These are phyloP conservation scores for Neostethus bicornis DNA, from an alignment of 2,797 vertebrate genomes.

Conservation along the genomic window DNA sequence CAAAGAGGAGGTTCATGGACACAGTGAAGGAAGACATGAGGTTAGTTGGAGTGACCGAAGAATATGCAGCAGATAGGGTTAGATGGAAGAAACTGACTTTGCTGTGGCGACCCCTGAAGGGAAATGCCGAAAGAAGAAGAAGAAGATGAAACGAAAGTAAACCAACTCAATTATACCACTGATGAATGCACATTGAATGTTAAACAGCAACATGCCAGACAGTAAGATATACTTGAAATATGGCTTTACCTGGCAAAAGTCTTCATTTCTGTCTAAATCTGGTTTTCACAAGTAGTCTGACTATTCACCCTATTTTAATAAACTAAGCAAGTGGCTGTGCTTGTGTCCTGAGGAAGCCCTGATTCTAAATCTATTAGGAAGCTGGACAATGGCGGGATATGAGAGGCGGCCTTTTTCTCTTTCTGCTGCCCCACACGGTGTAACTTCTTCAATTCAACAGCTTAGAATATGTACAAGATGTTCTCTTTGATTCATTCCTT, in stretches of 20 bases:
- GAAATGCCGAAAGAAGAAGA: too few relatives aligned
- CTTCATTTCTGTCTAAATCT: not conserved
- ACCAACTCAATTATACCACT: not conserved
- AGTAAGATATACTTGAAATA: not conserved
- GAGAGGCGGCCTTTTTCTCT: conserved; percentile 43
- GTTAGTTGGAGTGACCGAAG: too few relatives aligned
- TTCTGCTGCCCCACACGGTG: conserved; percentile 10
- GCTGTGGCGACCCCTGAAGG: too few relatives aligned
- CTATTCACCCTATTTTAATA: conserved; percentile 20
- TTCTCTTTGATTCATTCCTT: conserved; percentile 8
- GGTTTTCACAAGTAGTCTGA: conserved; percentile 11
- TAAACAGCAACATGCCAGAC: too few relatives aligned
- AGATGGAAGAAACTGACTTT: too few relatives aligned
- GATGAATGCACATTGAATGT: not conserved
- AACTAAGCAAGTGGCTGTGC: conserved; percentile 14
- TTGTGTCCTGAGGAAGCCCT: conserved; percentile 63
- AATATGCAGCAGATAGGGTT: too few relatives aligned
- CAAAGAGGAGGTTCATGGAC: too few relatives aligned
- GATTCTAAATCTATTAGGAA: conserved; percentile 64
- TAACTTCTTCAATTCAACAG: conserved; percentile 17
- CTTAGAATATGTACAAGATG: conserved; percentile 22
- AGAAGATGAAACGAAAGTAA: too few relatives aligned
- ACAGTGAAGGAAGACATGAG: too few relatives aligned
- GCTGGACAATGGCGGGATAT: conserved; percentile 80
- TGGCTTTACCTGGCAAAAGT: not conserved